Evolutionary conservation across 2,797 vertebrate genomes (phyloP).

Genomic region (Pyrocephalus nanus): DNA sequence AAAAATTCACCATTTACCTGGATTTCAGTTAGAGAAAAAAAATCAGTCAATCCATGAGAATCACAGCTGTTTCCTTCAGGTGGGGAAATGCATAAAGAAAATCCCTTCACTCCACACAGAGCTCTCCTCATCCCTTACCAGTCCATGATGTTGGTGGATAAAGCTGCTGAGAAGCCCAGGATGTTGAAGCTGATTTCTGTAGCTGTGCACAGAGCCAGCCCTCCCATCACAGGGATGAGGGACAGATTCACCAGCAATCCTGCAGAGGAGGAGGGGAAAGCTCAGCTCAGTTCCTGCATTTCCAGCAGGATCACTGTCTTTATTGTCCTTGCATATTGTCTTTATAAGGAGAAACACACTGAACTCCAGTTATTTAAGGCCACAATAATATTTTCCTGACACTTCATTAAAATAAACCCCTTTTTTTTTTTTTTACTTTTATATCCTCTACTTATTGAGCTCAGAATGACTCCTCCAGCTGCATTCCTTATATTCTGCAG

Average conservation of each 20-base stretch:
- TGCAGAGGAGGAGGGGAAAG: constrained; percentile 25
- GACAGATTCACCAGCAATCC: constrained; percentile 93
- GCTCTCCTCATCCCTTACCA: constrained; percentile 78
- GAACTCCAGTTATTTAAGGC: not conserved
- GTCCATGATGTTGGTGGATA: constrained; percentile 99
- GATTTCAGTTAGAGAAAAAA: not conserved
- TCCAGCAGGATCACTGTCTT: not conserved
- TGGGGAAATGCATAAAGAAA: not conserved
- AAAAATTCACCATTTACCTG: not conserved
- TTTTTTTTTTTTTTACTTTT: not conserved
- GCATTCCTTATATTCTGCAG: not conserved
- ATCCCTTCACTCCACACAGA: too few species aligned
- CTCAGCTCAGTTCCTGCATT: not conserved
- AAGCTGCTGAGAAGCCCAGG: constrained; percentile 91
- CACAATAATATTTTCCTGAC: not conserved
- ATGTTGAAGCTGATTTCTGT: constrained; percentile 94
- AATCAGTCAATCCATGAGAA: not conserved
- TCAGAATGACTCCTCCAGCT: not conserved
- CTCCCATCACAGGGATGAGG: constrained; percentile 91
- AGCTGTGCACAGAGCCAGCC: constrained; percentile 91
- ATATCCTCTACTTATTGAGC: too few species aligned
- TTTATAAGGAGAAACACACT: not conserved
- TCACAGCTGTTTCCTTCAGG: not conserved
- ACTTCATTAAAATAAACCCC: not conserved
- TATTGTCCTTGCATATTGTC: not conserved